Base-by-base conservation (phyloP, 2,113 vertebrate genomes). In the Peromyscus californicus region DNA sequence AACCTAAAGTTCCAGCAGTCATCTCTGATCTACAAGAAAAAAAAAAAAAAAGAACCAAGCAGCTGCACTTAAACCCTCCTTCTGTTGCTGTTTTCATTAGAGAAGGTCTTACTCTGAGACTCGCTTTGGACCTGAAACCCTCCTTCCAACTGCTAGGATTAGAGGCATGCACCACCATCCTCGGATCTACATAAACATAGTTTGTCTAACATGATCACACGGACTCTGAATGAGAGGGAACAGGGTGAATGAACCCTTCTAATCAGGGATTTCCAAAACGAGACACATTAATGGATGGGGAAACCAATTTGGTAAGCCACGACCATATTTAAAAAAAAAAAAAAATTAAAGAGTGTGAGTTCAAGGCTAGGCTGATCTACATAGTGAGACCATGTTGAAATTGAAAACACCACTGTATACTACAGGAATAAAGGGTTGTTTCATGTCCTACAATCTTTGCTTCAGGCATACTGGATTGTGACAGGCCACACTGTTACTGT, bases 1-100 rank as follows among this genome's bases (percentile, higher is more conserved):
- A 90, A 54, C 7, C 22, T 57, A 17, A n/a, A 82, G 70, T n/a
- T 51, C 91, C 59, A 8, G 59, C 42, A 91, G 51, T 84, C 78
- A 70, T 63, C n/a, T 93, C 69, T 93, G 79, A 36, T 80, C 63
- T 85, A 72, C 94, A 61, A 85, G 31, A 92, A 17, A 33, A 39
- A 45, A 78, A 48, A 15, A 9, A 67, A 6, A n/a, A 36, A 65
- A 65, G 16, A 29, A 78, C 6, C 48, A 42, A 83, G 48, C 11
- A 90, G 75, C 3, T 69, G 54, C 57, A 79, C 63, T 69, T 79
- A 36, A 39, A 54, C 10, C 72, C 39, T 57, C n/a, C 29, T 87
- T 57, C 42, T n/a, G 67, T 24, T 12, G 33, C 36, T 88, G n/a
- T 75, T 70, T 70, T 39, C 48, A 57, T 42, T 45, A 31, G 87